phyloP scores from a whole-genome alignment of 2,888 invertebrate genomes.

The Syrphus vitripennis region DNA sequence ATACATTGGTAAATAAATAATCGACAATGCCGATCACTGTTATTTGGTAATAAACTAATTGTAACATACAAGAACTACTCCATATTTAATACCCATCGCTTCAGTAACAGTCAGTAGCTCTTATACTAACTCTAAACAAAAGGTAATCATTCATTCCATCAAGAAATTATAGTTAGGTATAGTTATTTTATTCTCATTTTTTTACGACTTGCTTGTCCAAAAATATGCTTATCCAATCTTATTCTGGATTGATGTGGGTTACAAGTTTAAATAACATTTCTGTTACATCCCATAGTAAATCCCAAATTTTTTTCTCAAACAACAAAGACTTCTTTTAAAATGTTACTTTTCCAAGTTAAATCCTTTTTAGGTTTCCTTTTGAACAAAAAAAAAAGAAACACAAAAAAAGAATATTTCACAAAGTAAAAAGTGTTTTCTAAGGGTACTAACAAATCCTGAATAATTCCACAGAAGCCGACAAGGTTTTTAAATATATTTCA shows the following conservation, averaged over 20 bases:
- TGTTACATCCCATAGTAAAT: background rate
- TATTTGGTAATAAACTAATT: too few species aligned
- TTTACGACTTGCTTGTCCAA: background rate
- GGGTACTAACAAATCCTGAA: background rate
- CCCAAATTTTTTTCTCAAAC: background rate
- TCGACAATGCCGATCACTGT: too few species aligned
- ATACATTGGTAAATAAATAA: too few species aligned
- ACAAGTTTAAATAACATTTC: background rate
- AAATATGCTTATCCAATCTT: background rate
- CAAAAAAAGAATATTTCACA: too few species aligned
- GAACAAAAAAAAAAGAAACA: background rate
- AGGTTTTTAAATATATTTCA: background rate
- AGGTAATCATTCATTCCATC: too few species aligned
- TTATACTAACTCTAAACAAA: too few species aligned
- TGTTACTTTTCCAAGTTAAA: background rate
- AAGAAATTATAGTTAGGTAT: too few species aligned
- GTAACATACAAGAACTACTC: too few species aligned
- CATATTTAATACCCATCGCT: too few species aligned
- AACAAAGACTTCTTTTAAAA: too few species aligned
- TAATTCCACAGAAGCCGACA: background rate
- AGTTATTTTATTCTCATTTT: background rate
- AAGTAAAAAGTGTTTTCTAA: background rate
- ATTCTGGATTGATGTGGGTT: background rate
- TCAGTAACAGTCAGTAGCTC: too few species aligned
- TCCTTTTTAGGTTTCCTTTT: background rate